Base-by-base conservation (phyloP, 2,797 vertebrate genomes). In the Galago senegalensis region DNA sequence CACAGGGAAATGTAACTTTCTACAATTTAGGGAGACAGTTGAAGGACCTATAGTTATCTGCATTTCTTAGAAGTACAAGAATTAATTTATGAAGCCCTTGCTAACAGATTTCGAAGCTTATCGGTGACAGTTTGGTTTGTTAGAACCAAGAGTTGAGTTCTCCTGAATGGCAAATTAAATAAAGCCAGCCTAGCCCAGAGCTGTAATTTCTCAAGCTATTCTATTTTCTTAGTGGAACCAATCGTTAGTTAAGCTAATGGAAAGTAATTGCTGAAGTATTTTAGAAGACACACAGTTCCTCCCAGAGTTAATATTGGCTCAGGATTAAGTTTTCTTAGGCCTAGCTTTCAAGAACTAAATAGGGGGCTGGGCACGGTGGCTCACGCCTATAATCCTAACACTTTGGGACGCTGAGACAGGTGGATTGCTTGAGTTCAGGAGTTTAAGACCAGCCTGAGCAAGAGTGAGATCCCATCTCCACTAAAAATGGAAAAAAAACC, bases 171-270 rank as follows among this genome's bases (percentile, higher is more conserved):
- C 4, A 94, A 90, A 94, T 93, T 86, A 34, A 93, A 95, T 96
- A 92, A 94, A 93, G 61, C 10, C 43, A 77, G 43, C 40, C 25
- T 34, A 91, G 20, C 34, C 93, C 65, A 93, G 23, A 82, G 69
- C 9, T 79, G 25, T 79, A 75, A 63, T 93, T 96, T 94, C 37
- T 90, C 40, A 92, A 85, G 21, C 21, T 65, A 81, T 43, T 73
- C 72, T 89, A 31, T 94, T 95, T 96, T 96, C 92, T 94, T 86
- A 93, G 58, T 37, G 17, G 20, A 96, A 77, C 75, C 25, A 60
- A 82, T 90, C 23, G 87, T 95, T 95, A 90, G 81, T 96, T 97
- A 97, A 81, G 18, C 72, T 85, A 97, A 89, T 90, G 56, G 49
- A n/a, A 90, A 96, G 86, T 82, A 93, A 94, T 94, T 94, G 31